Conservation (phyloP, 2,113 vertebrate genomes). For the Sebastes schlegelii region DNA sequence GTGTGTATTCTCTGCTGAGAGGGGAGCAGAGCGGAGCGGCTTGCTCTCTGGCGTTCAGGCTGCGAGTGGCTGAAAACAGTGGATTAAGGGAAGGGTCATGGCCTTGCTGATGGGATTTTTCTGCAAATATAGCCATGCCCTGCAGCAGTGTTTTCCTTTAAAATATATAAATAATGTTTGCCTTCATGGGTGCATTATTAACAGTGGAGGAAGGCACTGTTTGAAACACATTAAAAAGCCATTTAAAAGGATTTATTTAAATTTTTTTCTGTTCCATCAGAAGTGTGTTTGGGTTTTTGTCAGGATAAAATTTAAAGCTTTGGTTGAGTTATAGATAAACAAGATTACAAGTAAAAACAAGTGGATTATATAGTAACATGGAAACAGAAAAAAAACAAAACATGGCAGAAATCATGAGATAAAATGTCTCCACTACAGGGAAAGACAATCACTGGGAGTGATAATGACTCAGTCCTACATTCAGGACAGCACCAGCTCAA, state of each 20-base stretch:
- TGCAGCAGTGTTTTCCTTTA: constrained; percentile 36
- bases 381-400: not conserved
- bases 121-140: constrained; percentile 62
- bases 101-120: constrained; percentile 77
- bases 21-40: not conserved
- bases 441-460: not conserved
- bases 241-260: not conserved
- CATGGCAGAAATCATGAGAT: not conserved
- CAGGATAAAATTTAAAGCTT: not conserved
- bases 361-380: not conserved
- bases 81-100: constrained; percentile 76
- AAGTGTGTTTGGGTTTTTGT: not conserved
- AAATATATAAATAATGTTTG: constrained; percentile 58
- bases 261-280: not conserved
- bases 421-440: not conserved
- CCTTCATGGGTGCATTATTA: constrained; percentile 43
- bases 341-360: constrained; percentile 10
- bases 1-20: constrained; percentile 31
- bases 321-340: not conserved
- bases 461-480: not conserved
- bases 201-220: constrained; percentile 11
- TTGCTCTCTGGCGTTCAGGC: constrained; percentile 55
- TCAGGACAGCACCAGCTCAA: not conserved
- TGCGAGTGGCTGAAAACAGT: constrained; percentile 70
- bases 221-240: constrained; percentile 15